Evolutionary conservation across 1,140 invertebrate species (phyloP).

Genomic region (Acromyrmex heyeri): DNA sequence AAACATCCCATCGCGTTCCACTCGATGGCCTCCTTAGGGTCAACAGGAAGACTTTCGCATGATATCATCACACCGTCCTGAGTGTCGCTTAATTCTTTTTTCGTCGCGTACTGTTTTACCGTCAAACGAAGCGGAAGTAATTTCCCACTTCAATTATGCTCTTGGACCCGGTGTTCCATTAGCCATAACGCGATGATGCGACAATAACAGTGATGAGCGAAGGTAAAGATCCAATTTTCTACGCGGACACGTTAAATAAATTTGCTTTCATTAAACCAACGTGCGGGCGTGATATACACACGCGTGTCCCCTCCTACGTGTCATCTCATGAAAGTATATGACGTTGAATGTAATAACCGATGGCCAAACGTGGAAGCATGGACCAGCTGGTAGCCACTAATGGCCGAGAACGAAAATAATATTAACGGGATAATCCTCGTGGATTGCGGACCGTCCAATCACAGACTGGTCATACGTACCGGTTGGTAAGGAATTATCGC

Average conservation of each 20-base stretch:
- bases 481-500: conserved; percentile 67
- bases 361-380: not conserved
- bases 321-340: conserved; percentile 7
- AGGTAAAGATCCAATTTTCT: conserved; percentile 48
- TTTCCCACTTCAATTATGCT: conserved; percentile 55
- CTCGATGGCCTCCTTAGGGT: conserved; percentile 28
- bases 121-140: conserved; percentile 58
- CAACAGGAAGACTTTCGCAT: conserved; percentile 37
- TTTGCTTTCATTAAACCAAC: conserved; percentile 36
- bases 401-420: conserved; percentile 45
- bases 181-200: conserved; percentile 46
- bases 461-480: not conserved
- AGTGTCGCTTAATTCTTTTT: conserved; percentile 44
- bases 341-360: conserved; percentile 52
- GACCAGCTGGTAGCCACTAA: conserved; percentile 18
- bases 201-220: conserved; percentile 47
- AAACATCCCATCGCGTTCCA: conserved; percentile 45
- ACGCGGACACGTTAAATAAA: conserved; percentile 50
- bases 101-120: conserved; percentile 41
- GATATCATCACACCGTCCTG: conserved; percentile 32
- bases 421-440: conserved; percentile 36
- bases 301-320: not conserved
- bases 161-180: conserved; percentile 54
- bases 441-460: conserved; percentile 19
- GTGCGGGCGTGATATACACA: not conserved